Evolutionary conservation across 2,888 invertebrate species (phyloP).

Genomic region (Drosophila suboccidentalis): DNA sequence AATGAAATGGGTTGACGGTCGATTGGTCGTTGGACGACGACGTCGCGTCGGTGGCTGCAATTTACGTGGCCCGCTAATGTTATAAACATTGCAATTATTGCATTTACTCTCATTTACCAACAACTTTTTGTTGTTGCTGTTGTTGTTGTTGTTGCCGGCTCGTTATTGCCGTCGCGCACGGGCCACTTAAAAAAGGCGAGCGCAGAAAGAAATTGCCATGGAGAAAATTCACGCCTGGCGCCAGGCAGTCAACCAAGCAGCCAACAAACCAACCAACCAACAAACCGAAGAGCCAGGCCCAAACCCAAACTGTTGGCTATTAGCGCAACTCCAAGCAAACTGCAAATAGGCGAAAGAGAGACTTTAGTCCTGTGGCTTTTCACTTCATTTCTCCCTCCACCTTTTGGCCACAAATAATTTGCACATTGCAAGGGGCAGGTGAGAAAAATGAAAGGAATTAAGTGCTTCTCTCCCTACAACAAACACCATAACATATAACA

Average conservation of each 20-base stretch:
- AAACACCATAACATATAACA: neutral
- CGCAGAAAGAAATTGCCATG: conserved; percentile 64
- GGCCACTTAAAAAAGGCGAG: conserved; percentile 68
- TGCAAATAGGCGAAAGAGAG: neutral
- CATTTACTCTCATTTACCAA: conserved; percentile 81
- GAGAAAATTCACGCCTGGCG: conserved; percentile 78
- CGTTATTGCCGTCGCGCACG: conserved; percentile 74
- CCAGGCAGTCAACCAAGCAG: conserved; percentile 55
- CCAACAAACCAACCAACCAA: conserved; percentile 3
- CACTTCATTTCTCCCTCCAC: neutral
- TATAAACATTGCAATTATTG: conserved; percentile 82
- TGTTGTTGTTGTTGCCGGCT: conserved; percentile 41
- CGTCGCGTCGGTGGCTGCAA: conserved; percentile 69
- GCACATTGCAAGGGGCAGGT: conserved; percentile 63
- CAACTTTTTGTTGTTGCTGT: conserved; percentile 37
- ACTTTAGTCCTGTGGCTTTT: neutral
- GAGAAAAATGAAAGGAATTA: conserved; percentile 66
- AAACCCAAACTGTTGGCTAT: conserved; percentile 37
- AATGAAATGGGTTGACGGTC: conserved; percentile 57
- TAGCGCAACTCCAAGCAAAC: conserved; percentile 32
- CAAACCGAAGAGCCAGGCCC: neutral
- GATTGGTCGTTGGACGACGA: conserved; percentile 27
- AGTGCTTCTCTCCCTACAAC: conserved; percentile 25
- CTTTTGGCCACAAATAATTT: conserved; percentile 66
- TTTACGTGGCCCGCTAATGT: conserved; percentile 70